phyloP scores from a whole-genome alignment of 2,113 vertebrate species.

The Dunckerocampus dactyliophorus region DNA sequence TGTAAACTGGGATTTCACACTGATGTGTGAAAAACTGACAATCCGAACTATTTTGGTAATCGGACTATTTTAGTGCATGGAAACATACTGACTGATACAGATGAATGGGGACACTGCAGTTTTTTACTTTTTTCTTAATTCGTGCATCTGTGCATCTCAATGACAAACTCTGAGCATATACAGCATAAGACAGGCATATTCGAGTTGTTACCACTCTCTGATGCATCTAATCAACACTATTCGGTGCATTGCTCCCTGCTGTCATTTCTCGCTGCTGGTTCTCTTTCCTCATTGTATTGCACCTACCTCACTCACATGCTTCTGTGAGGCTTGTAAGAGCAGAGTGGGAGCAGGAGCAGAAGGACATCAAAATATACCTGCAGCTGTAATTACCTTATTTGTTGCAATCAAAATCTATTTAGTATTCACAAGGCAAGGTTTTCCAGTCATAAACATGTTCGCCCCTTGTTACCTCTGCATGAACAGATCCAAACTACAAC shows the following conservation, averaged over 20 bases:
- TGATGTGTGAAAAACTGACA: no score
- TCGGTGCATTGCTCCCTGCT: constrained; percentile 14
- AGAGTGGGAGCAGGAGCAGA: constrained; percentile 13
- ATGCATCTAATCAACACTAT: constrained; percentile 1
- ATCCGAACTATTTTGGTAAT: no score
- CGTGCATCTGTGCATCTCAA: no score
- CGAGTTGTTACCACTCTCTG: no score
- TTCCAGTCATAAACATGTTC: background rate
- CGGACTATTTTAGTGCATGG: no score
- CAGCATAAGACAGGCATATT: no score
- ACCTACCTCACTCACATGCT: constrained; percentile 18
- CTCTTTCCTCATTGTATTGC: constrained; percentile 14
- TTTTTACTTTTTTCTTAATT: no score
- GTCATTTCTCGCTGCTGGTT: constrained; percentile 31
- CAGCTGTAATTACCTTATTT: constrained; percentile 23
- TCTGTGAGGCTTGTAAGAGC: constrained; percentile 8
- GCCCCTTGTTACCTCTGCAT: background rate
- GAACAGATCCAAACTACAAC: background rate
- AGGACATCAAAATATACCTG: constrained; percentile 10
- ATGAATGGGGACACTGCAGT: no score
- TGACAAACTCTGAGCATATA: no score
- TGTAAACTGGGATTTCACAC: no score
- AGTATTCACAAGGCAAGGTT: background rate
- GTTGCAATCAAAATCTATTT: constrained; percentile 16
- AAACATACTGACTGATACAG: no score